Conservation (phyloP, 2,888 invertebrate species). For the Chloroclysta siterata region DNA sequence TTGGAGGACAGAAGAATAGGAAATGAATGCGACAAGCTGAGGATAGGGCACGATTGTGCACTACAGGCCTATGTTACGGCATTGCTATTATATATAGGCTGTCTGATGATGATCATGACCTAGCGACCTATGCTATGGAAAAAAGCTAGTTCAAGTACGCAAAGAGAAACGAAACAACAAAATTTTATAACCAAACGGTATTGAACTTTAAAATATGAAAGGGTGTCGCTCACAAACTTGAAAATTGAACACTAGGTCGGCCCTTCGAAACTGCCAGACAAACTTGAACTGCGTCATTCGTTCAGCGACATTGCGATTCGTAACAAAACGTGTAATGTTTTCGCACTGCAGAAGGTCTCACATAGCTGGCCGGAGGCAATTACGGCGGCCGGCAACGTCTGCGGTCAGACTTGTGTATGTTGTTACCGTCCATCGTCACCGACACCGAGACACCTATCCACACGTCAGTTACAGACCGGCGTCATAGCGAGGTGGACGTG, state of each 20-base stretch:
- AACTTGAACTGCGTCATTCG: conserved; percentile 17
- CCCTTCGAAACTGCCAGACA: conserved; percentile 28
- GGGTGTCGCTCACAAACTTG: conserved; percentile 33
- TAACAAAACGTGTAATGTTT: conserved; percentile 9
- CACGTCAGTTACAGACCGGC: conserved; percentile 49
- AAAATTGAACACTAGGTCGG: conserved; percentile 24
- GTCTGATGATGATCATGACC: too few relatives aligned
- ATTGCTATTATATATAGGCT: too few relatives aligned
- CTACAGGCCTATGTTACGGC: too few relatives aligned
- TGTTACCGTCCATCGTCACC: neutral
- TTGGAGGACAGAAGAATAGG: too few relatives aligned
- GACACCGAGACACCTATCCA: too few relatives aligned
- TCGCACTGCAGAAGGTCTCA: conserved; percentile 41
- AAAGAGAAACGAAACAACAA: neutral
- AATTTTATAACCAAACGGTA: conserved; percentile 10
- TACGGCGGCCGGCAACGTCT: conserved; percentile 27
- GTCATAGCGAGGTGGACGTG: conserved; percentile 52
- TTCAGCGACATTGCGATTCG: conserved; percentile 1
- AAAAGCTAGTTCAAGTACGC: neutral
- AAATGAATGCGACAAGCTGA: too few relatives aligned
- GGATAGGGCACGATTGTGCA: too few relatives aligned
- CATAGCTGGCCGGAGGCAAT: conserved; percentile 43
- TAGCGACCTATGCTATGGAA: neutral
- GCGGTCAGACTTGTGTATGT: conserved; percentile 37
- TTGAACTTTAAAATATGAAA: conserved; percentile 37